Percentiles rank a stretch among this genome's conserved stretches.
Conservation (phyloP, 1,140 invertebrate species). For the Chrysoperla carnea region DNA sequence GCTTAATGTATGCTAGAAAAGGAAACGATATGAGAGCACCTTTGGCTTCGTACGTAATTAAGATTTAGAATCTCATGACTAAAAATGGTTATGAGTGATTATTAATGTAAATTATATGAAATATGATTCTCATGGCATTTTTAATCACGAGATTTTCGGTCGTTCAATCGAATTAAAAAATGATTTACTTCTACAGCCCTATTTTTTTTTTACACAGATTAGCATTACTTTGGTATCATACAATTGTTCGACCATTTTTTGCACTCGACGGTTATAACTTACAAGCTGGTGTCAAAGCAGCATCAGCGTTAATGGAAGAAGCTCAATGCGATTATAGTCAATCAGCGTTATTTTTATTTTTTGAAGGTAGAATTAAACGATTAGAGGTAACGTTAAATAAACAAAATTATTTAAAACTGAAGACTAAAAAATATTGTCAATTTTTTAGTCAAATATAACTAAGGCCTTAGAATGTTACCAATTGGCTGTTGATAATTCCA, state of each 20-base stretch:
- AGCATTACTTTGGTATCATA: slow-evolving; percentile 55
- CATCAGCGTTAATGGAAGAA: slow-evolving; percentile 37
- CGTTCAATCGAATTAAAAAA: too few relatives aligned
- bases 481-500: slow-evolving; percentile 36
- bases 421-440: slow-evolving; percentile 4
- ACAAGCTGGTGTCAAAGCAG: slow-evolving; percentile 36
- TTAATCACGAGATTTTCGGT: background rate
- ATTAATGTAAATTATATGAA: slow-evolving; percentile 1
- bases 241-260: slow-evolving; percentile 52
- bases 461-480: slow-evolving; percentile 38
- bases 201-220: slow-evolving; percentile 27
- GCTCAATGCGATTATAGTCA: slow-evolving; percentile 37
- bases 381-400: slow-evolving; percentile 35
- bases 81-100: background rate
- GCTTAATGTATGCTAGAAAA: slow-evolving; percentile 42
- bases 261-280: slow-evolving; percentile 44
- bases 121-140: background rate
- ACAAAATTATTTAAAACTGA: slow-evolving; percentile 1
- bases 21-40: slow-evolving; percentile 55
- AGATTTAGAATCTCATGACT: background rate
- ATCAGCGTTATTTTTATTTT: slow-evolving; percentile 53
- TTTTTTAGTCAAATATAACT: slow-evolving; percentile 37
- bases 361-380: slow-evolving; percentile 42
- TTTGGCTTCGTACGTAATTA: slow-evolving; percentile 37
- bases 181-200: too few relatives aligned